Evolutionary conservation across 2,797 vertebrate genomes (phyloP), one percentile per base, ranked within the genome.

Genomic region (Cetoscarus ocellatus): DNA sequence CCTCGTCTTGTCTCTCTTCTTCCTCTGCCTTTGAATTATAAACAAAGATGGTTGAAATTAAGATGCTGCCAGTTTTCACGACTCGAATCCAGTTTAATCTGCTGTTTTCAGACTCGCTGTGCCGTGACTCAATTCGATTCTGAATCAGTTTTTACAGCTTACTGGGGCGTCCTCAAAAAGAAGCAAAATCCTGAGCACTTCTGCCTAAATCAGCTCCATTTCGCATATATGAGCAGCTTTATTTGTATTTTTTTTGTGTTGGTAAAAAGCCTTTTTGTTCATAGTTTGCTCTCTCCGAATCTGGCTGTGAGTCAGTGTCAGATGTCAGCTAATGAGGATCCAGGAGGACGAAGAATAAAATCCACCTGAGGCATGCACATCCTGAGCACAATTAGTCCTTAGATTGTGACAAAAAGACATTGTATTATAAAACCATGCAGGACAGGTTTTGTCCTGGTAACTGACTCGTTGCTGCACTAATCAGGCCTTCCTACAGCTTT

Each of bases 1-100:
- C 64, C 48, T 63, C 67, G 38, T 61, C 55, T 72, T 52, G 53
- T 73, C 39, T 73, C 52, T 49, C 55, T 52, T 69, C 48, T 42
- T 55, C 36, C 47, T 14, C 49, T 75, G 27, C 35, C 27, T 18
- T 40, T 56, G 10, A 47, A 15, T 47, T 54, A 35, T 67, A 60
- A 70, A 67, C 61, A 61, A 19, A 1, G 9, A 50, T 3, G 8
- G 61, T 38, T 55, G 11, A 34, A 48, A 42, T 11, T 7, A 11
- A 59, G 27, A 40, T 61, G 17, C 35, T 10, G 7, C 34, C 13
- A 3, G 27, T 15, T 36, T n/a, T 54, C 27, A 4, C 52, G n/a
- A 5, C 14, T 34, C 43, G n/a, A 19, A 49, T 38, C 11, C 35
- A 36, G 34, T 19, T 36, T 8, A 51, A 19, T 10, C 19, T 7